Percentiles rank a stretch among this genome's conserved stretches.
Evolutionary conservation across 2,888 invertebrate species (phyloP).

Genomic region (Linnaemya vulpina): DNA sequence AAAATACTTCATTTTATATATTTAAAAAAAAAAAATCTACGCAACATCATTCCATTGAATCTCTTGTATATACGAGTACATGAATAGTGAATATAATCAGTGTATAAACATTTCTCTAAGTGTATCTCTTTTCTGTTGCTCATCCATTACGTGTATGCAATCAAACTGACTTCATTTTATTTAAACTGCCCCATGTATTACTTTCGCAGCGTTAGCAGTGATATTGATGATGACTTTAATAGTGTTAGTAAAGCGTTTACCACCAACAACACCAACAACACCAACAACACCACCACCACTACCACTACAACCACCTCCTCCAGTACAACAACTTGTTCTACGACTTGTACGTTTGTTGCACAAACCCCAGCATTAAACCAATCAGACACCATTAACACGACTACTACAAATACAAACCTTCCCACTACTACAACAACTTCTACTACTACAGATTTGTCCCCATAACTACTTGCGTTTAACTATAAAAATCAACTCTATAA

Average conservation of each 20-base stretch:
- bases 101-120: constrained; percentile 43
- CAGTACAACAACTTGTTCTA: constrained; percentile 27
- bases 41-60: constrained; percentile 28
- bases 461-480: constrained; percentile 5
- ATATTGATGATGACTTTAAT: constrained; percentile 45
- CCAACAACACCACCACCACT: not conserved
- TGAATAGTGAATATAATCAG: constrained; percentile 25
- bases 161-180: not conserved
- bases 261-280: not conserved
- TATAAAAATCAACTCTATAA: constrained; percentile 15
- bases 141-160: constrained; percentile 27
- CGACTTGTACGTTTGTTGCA: constrained; percentile 46
- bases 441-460: constrained; percentile 44
- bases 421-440: constrained; percentile 19
- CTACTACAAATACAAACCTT: not conserved
- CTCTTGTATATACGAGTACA: constrained; percentile 46
- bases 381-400: constrained; percentile 17
- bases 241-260: constrained; percentile 23
- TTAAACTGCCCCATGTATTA: constrained; percentile 32
- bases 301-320: not conserved
- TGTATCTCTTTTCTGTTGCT: constrained; percentile 38
- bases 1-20: constrained; percentile 47
- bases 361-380: constrained; percentile 15
- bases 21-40: constrained; percentile 22
- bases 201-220: constrained; percentile 43